Evolutionary conservation across 1,140 invertebrate genomes (phyloP), one percentile per base, ranked within the genome.

Genomic region (Pogonognathellus flavescens): DNA sequence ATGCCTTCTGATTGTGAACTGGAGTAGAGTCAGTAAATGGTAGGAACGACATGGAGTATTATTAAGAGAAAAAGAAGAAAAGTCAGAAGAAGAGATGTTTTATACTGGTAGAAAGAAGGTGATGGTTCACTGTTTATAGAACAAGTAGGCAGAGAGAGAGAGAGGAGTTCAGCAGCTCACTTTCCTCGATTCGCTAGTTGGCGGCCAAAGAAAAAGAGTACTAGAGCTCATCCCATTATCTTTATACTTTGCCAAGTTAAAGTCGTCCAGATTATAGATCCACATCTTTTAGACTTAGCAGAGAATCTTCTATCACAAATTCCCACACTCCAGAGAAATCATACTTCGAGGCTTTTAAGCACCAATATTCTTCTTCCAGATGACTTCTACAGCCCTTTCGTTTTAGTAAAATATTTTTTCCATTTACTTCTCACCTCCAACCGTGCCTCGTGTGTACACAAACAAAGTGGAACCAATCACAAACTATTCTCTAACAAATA

Each of bases 181-280:
- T 66, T 66, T 25, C 62, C 25, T 25, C 62, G 70, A 50, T 76
- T 76, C 49, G 70, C 41, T 76, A 18, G 70, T 76, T 76, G 70
- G 70, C 25, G n/a, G 25, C 41, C 22, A 76, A 49, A 76, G 22
- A 16, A 50, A 76, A 50, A 76, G 1, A 4, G 53, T 13, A 57
- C 11, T 14, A 57, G 11, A 70, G 50, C 80, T 81, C 80, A 76
- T 76, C 70, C 70, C 62, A 70, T 70, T 18, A 70, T 70, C 62
- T 70, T 22, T 41, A 20, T 41, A 76, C 80, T 55, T 52, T 81
- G 80, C 53, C 50, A 81, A 81, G 52, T 81, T 81, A 25, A 55
- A 81, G 50, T 81, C 80, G 18, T 81, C 49, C 5, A 81, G 80
- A 81, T 81, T 81, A 81, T 81, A 81, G 80, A 81, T 55, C 80